phyloP scores from a whole-genome alignment of 2,113 vertebrate genomes.

The Cnemophilus loriae region DNA sequence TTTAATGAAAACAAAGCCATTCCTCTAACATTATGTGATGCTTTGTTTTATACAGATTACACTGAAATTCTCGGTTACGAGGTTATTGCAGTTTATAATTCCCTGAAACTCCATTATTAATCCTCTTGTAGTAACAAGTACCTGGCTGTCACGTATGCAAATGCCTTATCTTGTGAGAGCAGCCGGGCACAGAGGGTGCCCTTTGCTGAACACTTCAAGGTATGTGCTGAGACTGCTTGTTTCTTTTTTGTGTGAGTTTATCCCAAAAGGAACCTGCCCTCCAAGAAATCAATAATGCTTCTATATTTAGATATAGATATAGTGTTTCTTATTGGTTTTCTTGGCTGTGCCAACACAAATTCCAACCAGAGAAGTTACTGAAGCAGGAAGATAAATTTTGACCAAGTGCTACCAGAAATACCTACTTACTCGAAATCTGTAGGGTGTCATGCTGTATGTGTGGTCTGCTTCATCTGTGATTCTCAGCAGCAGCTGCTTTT shows the following conservation, averaged over 20 bases:
- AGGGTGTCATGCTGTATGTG: not conserved
- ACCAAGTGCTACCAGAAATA: not conserved
- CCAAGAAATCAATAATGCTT: not conserved
- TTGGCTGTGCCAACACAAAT: not conserved
- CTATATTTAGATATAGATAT: not conserved
- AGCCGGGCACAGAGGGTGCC: not conserved
- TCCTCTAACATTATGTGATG: not conserved
- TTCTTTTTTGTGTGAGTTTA: not conserved
- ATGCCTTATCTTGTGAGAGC: not conserved
- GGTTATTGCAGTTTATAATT: not conserved
- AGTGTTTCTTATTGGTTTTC: not conserved
- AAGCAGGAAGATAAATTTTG: not conserved
- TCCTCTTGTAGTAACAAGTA: not conserved
- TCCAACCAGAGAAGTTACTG: not conserved
- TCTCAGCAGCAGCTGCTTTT: not conserved
- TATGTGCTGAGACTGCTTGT: not conserved
- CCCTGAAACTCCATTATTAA: not conserved
- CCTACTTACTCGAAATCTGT: not conserved
- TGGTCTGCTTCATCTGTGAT: not conserved
- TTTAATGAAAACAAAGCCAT: not conserved
- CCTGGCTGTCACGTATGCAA: not conserved
- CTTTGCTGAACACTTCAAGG: not conserved
- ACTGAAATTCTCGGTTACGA: not conserved
- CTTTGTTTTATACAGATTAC: constrained; percentile 7
- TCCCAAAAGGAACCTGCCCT: not conserved